Evolutionary conservation across 2,797 vertebrate genomes (phyloP).

Genomic region (Fringilla coelebs): DNA sequence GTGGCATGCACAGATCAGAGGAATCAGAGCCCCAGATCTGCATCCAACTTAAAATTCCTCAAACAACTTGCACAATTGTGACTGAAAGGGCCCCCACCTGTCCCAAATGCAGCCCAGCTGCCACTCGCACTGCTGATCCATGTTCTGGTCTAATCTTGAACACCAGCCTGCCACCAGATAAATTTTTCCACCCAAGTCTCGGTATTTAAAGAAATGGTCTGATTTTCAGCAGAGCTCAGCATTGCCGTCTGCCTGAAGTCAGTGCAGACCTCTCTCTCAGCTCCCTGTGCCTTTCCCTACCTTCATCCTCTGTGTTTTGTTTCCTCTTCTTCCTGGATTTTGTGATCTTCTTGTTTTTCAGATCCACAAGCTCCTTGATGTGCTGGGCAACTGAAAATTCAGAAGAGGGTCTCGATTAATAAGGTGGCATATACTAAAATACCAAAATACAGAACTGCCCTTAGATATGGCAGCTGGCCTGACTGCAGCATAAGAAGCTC

Average conservation of each 20-base stretch:
- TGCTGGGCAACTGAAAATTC: conserved; percentile 82
- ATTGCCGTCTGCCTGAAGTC: neutral
- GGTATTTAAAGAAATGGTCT: neutral
- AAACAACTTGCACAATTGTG: neutral
- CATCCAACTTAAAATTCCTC: neutral
- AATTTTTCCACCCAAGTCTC: neutral
- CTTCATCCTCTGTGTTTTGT: conserved; percentile 85
- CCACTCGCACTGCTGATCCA: neutral
- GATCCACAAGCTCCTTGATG: conserved; percentile 86
- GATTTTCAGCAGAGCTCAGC: neutral
- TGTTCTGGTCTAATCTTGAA: neutral
- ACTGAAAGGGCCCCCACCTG: neutral
- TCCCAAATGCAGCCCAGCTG: neutral
- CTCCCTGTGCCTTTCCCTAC: conserved; percentile 43
- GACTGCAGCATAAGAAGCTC: neutral
- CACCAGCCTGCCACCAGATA: too few relatives aligned
- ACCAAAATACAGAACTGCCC: neutral
- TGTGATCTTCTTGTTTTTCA: conserved; percentile 89
- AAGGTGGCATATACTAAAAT: neutral
- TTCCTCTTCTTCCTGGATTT: conserved; percentile 93
- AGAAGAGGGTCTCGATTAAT: neutral
- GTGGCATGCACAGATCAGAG: neutral
- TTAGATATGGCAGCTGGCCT: neutral
- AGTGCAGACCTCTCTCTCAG: neutral
- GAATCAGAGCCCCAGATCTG: neutral